Conservation (phyloP, 1,140 invertebrate genomes). For the Musca vetustissima region DNA sequence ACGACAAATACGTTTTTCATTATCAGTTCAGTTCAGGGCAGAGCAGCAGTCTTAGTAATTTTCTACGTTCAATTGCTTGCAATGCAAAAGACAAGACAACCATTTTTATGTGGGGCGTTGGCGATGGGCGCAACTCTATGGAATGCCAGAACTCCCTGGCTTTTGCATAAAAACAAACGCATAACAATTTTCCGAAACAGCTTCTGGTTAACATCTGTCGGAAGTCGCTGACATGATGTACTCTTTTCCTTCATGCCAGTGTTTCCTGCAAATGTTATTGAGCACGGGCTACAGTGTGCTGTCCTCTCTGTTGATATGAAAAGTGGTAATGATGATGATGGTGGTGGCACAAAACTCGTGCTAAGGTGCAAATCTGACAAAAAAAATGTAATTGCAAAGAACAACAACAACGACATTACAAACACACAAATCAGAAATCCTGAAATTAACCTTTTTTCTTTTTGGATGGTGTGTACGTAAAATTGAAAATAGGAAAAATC, state of each 20-base stretch:
- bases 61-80: too few species aligned
- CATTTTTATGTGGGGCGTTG: neutral
- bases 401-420: too few species aligned
- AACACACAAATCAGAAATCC: neutral
- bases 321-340: neutral
- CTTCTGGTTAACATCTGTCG: constrained; percentile 44
- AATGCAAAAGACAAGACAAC: neutral
- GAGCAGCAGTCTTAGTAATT: too few species aligned
- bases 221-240: constrained; percentile 42
- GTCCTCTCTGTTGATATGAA: neutral
- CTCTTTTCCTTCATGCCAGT: neutral
- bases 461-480: neutral
- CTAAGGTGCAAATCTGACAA: constrained; percentile 19
- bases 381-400: neutral
- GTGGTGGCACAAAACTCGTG: neutral
- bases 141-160: neutral
- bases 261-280: neutral
- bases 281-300: neutral
- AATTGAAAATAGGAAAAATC: constrained; percentile 3
- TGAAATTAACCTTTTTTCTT: constrained; percentile 10
- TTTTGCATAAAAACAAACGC: neutral
- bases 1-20: constrained; percentile 2
- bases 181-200: neutral
- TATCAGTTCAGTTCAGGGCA: neutral
- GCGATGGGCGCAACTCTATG: neutral